These are phyloP conservation scores for Electrona antarctica DNA, from an alignment of 2,113 vertebrate genomes.

Conservation along the genomic window DNA sequence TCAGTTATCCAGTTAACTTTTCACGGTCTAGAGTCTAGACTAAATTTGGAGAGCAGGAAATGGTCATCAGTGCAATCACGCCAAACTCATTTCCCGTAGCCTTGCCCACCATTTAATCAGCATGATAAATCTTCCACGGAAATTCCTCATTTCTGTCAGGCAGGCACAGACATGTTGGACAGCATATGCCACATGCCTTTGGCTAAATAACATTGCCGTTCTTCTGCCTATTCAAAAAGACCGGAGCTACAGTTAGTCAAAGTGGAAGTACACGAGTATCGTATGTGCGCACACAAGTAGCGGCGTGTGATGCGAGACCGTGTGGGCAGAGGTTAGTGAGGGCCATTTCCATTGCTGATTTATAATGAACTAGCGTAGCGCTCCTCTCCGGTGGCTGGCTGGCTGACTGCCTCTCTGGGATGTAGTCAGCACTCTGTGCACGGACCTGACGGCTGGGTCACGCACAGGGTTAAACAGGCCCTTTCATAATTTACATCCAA, in stretches of 20 bases:
- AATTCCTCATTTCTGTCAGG: background rate
- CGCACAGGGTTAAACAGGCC: constrained; percentile 51
- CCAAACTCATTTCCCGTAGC: constrained; percentile 15
- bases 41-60: constrained; percentile 26
- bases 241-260: constrained; percentile 15
- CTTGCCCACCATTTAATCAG: background rate
- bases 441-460: constrained; percentile 31
- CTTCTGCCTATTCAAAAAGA: background rate
- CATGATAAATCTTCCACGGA: background rate
- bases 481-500: constrained; percentile 50
- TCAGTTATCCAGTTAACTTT: background rate
- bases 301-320: background rate
- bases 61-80: background rate
- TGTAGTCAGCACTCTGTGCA: constrained; percentile 40
- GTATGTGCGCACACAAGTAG: background rate
- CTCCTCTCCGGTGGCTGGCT: background rate
- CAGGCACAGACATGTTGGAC: background rate
- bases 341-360: constrained; percentile 26
- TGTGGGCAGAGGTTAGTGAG: background rate
- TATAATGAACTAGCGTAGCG: constrained; percentile 34
- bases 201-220: constrained; percentile 15
- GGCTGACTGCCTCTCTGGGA: constrained; percentile 1
- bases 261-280: constrained; percentile 8
- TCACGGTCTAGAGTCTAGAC: background rate
- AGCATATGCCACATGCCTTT: background rate